Percentiles rank a stretch among this genome's conserved stretches.
Evolutionary conservation across 2,113 vertebrate genomes (phyloP).

Genomic region (Platysteira castanea): DNA sequence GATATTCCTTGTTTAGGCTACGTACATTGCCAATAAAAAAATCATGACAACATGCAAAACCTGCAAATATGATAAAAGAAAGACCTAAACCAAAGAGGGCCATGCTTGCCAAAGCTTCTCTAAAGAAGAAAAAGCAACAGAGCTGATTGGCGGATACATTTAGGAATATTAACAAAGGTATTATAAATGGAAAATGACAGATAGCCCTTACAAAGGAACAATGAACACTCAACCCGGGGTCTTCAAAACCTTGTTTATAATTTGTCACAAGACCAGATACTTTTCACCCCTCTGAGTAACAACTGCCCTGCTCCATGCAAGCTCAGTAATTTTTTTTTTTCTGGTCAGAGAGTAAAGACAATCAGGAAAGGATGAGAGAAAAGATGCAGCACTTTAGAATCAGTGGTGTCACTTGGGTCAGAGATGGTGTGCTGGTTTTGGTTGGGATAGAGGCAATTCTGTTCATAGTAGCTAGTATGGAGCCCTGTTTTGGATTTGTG

Average conservation of each 20-base stretch:
- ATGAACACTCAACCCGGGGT: background rate
- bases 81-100: background rate
- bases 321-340: background rate
- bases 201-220: background rate
- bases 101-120: background rate
- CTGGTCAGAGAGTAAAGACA: background rate
- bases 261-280: background rate
- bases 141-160: rapidly evolving
- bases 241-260: background rate
- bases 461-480: background rate
- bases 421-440: background rate
- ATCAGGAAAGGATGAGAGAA: background rate
- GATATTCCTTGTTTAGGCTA: background rate
- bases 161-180: background rate
- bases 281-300: background rate
- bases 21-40: background rate
- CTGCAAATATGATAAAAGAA: background rate
- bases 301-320: background rate
- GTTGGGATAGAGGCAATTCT: background rate
- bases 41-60: background rate
- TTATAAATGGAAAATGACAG: background rate
- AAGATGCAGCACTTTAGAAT: background rate
- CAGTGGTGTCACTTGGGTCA: background rate
- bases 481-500: background rate
- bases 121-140: background rate